Percentiles rank a stretch among this genome's conserved stretches.
These are phyloP conservation scores for Apamea monoglypha DNA, from an alignment of 2,888 invertebrate genomes.

Conservation along the genomic window DNA sequence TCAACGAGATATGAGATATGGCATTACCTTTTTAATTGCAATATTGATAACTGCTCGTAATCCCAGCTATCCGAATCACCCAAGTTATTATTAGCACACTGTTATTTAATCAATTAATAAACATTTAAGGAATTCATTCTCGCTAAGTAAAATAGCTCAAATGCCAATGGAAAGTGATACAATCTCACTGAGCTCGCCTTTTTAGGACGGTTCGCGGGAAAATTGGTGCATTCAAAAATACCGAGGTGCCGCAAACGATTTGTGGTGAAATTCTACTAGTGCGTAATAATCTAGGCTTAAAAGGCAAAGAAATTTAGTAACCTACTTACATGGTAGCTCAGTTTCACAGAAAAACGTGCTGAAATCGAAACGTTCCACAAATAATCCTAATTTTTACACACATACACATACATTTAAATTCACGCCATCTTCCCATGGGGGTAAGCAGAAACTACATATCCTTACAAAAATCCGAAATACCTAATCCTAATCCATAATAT, in stretches of 20 bases:
- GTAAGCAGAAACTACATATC: background rate
- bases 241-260: constrained; percentile 25
- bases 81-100: constrained; percentile 25
- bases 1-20: background rate
- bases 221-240: constrained; percentile 61
- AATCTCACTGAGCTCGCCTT: constrained; percentile 58
- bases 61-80: constrained; percentile 26
- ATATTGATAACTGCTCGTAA: constrained; percentile 18
- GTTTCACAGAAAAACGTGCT: constrained; percentile 7
- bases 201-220: constrained; percentile 47
- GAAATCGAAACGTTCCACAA: constrained; percentile 12
- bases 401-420: no score
- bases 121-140: constrained; percentile 37
- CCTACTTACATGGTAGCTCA: constrained; percentile 12
- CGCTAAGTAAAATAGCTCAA: constrained; percentile 44
- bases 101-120: constrained; percentile 47
- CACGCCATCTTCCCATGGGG: background rate
- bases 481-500: background rate
- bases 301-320: constrained; percentile 32
- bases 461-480: background rate
- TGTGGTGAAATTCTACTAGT: constrained; percentile 53
- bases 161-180: constrained; percentile 61
- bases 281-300: constrained; percentile 38
- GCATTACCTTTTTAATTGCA: background rate
- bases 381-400: background rate